These are phyloP conservation scores for Pseudomyrmex dendroicus DNA, from an alignment of 1,140 invertebrate species.

Conservation along the genomic window DNA sequence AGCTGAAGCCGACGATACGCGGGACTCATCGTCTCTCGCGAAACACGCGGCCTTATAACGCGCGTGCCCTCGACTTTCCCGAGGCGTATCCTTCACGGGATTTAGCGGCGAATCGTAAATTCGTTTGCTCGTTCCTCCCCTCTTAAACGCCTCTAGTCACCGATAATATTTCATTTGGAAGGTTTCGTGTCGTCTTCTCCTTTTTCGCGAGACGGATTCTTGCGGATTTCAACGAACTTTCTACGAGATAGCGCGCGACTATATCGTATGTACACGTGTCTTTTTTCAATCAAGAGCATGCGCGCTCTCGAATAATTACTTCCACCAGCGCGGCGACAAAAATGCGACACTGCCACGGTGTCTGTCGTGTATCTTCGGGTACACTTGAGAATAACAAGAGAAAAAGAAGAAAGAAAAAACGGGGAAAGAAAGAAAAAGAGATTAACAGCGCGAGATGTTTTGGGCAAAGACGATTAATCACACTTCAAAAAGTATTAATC, in stretches of 20 bases:
- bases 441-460: background rate
- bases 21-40: conserved; percentile 7
- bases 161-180: conserved; percentile 42
- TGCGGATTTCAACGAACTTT: conserved; percentile 37
- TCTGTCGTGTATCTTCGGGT: background rate
- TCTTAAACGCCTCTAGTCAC: conserved; percentile 54
- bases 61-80: conserved; percentile 38
- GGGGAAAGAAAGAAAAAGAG: background rate
- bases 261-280: conserved; percentile 1
- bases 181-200: background rate
- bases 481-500: conserved; percentile 45
- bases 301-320: conserved; percentile 17
- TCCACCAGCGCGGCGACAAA: background rate
- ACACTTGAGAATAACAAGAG: background rate
- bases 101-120: conserved; percentile 56
- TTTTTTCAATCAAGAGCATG: conserved; percentile 27
- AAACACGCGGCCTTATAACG: conserved; percentile 16
- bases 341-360: background rate
- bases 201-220: conserved; percentile 30
- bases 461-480: conserved; percentile 38
- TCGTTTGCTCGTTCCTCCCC: conserved; percentile 25
- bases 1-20: conserved; percentile 35
- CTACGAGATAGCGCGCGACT: background rate
- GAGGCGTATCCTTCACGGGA: conserved; percentile 54
- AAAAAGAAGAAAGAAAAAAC: background rate